A percentile compares a stretch with the other conserved stretches of the same genome.
These are phyloP conservation scores for Ciconia stormi DNA, from an alignment of 2,113 vertebrate species.

Conservation along the genomic window DNA sequence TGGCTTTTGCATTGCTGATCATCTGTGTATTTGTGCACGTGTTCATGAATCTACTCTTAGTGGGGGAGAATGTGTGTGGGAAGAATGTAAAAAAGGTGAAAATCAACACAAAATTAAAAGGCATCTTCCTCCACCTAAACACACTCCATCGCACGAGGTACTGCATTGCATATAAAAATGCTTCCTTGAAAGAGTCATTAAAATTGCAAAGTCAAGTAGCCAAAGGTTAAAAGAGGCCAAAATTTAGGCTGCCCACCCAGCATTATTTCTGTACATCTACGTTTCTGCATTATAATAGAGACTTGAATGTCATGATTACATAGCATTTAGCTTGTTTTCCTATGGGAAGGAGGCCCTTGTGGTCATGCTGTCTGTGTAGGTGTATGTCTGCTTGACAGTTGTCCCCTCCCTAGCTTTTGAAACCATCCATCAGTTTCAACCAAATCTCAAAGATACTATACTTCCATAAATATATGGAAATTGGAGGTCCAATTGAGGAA, in stretches of 20 bases:
- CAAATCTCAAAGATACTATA: neutral
- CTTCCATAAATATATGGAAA: neutral
- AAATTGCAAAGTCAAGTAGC: neutral
- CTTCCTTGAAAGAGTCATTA: neutral
- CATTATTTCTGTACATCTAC: neutral
- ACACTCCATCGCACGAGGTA: neutral
- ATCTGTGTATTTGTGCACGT: rapidly evolving
- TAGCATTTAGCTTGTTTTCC: neutral
- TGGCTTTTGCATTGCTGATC: neutral
- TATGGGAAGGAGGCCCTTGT: neutral
- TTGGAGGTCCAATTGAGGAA: neutral
- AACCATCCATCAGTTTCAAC: neutral
- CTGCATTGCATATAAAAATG: neutral
- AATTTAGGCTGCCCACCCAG: neutral
- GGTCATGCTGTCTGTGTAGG: neutral
- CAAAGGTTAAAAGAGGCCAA: neutral
- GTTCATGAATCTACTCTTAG: neutral
- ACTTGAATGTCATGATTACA: neutral
- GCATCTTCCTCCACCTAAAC: neutral
- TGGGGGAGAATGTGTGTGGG: neutral
- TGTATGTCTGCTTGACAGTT: neutral
- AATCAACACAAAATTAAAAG: neutral
- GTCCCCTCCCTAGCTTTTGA: neutral
- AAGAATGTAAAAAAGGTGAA: neutral
- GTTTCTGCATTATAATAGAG: neutral